phyloP scores from a whole-genome alignment of 2,888 invertebrate species.

The Aporophyla lueneburgensis region DNA sequence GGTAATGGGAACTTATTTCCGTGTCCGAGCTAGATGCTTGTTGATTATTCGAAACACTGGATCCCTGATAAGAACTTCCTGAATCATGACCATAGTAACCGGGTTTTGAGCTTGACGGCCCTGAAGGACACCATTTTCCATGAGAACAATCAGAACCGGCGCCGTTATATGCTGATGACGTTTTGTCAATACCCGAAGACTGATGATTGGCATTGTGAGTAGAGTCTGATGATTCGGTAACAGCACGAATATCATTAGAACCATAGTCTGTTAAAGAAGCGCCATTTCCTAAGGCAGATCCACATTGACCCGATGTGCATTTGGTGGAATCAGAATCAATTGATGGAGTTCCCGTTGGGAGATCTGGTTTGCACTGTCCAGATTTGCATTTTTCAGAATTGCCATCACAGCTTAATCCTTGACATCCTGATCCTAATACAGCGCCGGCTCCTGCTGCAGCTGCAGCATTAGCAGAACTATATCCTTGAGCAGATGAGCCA shows the following conservation, averaged over 20 bases:
- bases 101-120: slow-evolving; percentile 27
- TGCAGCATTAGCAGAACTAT: slow-evolving; percentile 65
- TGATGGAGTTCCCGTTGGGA: slow-evolving; percentile 48
- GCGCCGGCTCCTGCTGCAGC: slow-evolving; percentile 51
- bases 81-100: slow-evolving; percentile 46
- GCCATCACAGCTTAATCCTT: slow-evolving; percentile 72
- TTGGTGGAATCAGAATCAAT: slow-evolving; percentile 54
- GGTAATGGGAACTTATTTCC: slow-evolving; percentile 57
- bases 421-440: slow-evolving; percentile 67
- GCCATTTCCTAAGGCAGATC: slow-evolving; percentile 17
- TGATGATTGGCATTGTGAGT: slow-evolving; percentile 41
- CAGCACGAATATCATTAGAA: slow-evolving; percentile 58
- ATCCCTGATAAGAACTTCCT: slow-evolving; percentile 63
- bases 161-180: slow-evolving; percentile 19
- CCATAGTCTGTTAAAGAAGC: slow-evolving; percentile 29
- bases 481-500: slow-evolving; percentile 44
- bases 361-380: slow-evolving; percentile 64
- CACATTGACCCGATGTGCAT: slow-evolving; percentile 68
- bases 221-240: slow-evolving; percentile 44
- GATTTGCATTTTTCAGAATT: slow-evolving; percentile 70
- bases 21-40: slow-evolving; percentile 43
- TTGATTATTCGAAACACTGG: slow-evolving; percentile 59
- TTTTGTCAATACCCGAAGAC: slow-evolving; percentile 36
- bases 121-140: slow-evolving; percentile 57
- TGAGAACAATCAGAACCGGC: slow-evolving; percentile 50